Base-by-base conservation (phyloP, 2,888 invertebrate species). In the Stenoptilia bipunctidactyla region DNA sequence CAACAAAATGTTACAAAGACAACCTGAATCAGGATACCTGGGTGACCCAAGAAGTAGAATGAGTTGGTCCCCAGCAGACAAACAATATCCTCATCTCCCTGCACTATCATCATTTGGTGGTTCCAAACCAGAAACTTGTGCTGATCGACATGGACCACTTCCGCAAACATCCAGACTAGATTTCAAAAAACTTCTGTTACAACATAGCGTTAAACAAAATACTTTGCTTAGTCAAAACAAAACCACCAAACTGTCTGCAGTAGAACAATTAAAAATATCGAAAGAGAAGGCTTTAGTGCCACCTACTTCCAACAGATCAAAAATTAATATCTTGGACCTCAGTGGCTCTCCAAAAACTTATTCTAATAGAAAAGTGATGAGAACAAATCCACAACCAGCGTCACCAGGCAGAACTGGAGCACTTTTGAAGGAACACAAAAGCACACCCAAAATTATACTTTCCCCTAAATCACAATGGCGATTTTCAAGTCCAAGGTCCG, bases 121-220 rank as follows among this genome's bases (percentile, higher is more conserved):
- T 36, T 72, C 64, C 46, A 80, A 74, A 46, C 68, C 62, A 50
- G 79, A 77, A 40, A 76, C 72, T 1, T 90, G 90, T 51, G 88
- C 87, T 4, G 90, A 90, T 64, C 83, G 89, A 46, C 86, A 88
- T 52, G 89, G 88, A 0, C 80, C 87, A 1, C 50, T 71, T 36
- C 88, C 89, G 43, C 90, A 92, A 58, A 94, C 93, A 0, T 93
- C 92, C 1, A 85, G 94, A 45, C 83, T 92, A 59, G 94, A 94
- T 70, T 95, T 95, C 64, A 95, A 95, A 64, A 89, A 90, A 56
- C 77, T 94, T 10, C 76, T 94, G 15, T 75, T 94, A 27, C 90
- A 92, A 55, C 92, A 92, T 54, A 92, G 91, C 51, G 88, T 89
- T 1, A 90, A 90, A 61, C 63, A 85, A 1, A 85, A 79, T 47